phyloP scores from a whole-genome alignment of 2,797 vertebrate species.

The Fringilla coelebs region DNA sequence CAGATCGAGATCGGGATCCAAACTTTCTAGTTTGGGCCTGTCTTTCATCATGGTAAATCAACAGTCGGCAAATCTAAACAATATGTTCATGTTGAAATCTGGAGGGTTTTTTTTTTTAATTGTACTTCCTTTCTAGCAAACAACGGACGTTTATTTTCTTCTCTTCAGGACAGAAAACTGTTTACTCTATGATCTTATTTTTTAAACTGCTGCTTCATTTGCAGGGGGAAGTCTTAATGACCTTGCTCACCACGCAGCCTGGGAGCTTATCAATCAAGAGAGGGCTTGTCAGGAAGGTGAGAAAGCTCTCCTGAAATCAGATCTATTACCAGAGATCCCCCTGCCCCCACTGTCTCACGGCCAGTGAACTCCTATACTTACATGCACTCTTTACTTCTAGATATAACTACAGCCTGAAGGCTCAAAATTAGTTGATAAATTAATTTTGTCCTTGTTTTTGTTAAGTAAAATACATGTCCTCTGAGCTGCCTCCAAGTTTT shows the following conservation, averaged over 20 bases:
- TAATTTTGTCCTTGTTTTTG: not conserved
- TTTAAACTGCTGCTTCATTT: slow-evolving; percentile 27
- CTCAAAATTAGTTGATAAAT: not conserved
- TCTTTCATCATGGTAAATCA: slow-evolving; percentile 39
- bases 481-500: not conserved
- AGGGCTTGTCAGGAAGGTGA: slow-evolving; percentile 26
- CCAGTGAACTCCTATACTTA: not conserved
- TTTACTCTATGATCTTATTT: slow-evolving; percentile 39
- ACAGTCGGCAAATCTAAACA: slow-evolving; percentile 29
- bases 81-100: slow-evolving; percentile 5
- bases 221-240: slow-evolving; percentile 30
- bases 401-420: not conserved
- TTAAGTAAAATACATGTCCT: not conserved
- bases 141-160: slow-evolving; percentile 55
- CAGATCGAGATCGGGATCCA: not conserved
- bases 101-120: not conserved
- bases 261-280: slow-evolving; percentile 28
- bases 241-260: not conserved
- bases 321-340: not conserved
- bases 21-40: slow-evolving; percentile 40
- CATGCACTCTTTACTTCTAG: not conserved
- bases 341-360: not conserved
- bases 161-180: slow-evolving; percentile 31
- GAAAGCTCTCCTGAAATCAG: slow-evolving; percentile 1
- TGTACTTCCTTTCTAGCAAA: slow-evolving; percentile 57